These are phyloP conservation scores for Momotus momota DNA, from an alignment of 2,797 vertebrate species.

Conservation along the genomic window DNA sequence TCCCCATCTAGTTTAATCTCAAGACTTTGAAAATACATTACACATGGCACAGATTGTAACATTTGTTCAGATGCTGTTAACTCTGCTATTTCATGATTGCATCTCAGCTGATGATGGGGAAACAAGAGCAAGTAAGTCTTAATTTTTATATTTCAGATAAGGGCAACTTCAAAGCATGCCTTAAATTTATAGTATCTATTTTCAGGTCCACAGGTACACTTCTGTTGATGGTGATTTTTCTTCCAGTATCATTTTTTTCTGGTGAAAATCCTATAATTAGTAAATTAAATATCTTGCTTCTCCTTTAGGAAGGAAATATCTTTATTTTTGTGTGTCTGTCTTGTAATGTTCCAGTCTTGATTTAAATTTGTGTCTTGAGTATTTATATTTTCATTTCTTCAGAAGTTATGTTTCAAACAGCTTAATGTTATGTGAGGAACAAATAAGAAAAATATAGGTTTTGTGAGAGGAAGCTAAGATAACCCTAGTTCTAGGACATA, in stretches of 20 bases:
- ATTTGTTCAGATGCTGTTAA: conserved; percentile 83
- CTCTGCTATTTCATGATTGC: conserved; percentile 84
- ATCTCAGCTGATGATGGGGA: conserved; percentile 89
- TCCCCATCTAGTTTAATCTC: conserved; percentile 82
- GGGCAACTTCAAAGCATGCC: not conserved
- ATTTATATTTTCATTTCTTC: not conserved
- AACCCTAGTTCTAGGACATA: not conserved
- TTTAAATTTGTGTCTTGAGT: not conserved
- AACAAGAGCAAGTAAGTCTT: conserved; percentile 93
- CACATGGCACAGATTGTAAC: conserved; percentile 86
- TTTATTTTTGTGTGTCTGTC: not conserved
- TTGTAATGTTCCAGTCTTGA: not conserved
- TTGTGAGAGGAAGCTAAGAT: not conserved
- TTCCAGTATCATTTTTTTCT: not conserved
- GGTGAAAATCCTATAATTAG: not conserved
- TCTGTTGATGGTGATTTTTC: not conserved
- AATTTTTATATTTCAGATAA: conserved; percentile 11
- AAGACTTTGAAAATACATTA: conserved; percentile 73
- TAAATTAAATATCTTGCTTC: not conserved
- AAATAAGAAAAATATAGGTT: not conserved
- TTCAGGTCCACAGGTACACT: not conserved
- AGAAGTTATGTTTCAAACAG: not conserved
- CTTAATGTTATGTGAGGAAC: not conserved
- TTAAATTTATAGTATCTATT: not conserved
- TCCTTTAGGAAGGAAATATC: not conserved